Conservation (phyloP, 2,113 vertebrate species). For the Macaca mulatta region DNA sequence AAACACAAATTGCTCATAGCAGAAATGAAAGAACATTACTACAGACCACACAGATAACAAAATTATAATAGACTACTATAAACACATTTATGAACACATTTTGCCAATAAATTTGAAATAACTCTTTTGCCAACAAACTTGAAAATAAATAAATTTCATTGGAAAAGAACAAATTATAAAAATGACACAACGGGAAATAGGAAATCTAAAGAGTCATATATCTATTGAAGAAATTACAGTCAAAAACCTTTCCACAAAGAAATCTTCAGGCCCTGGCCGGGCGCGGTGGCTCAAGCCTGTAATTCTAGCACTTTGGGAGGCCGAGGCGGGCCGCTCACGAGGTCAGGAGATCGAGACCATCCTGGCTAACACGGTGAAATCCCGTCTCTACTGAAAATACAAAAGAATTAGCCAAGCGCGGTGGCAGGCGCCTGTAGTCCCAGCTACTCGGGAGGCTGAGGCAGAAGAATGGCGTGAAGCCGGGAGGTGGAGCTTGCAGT, state of each 20-base stretch:
- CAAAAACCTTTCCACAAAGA: neutral
- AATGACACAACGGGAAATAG: neutral
- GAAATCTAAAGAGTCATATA: neutral
- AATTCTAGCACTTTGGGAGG: too few species aligned
- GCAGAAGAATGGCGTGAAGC: too few species aligned
- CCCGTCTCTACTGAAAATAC: too few species aligned
- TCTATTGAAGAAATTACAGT: neutral
- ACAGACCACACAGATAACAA: neutral
- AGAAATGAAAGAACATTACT: neutral
- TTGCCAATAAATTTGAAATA: neutral
- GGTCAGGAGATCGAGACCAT: too few species aligned
- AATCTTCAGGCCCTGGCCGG: neutral
- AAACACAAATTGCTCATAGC: neutral
- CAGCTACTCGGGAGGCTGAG: too few species aligned
- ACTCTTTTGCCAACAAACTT: neutral
- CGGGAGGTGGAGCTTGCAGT: rapidly evolving
- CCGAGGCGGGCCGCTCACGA: too few species aligned
- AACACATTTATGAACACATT: neutral
- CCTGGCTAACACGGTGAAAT: too few species aligned
- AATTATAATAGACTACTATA: neutral
- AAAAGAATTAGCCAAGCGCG: too few species aligned
- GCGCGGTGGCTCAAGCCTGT: too few species aligned
- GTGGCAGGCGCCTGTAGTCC: rapidly evolving
- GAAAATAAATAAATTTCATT: neutral
- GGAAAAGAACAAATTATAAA: neutral